Base-by-base conservation (phyloP, 2,113 vertebrate genomes). In the Orycteropus afer region DNA sequence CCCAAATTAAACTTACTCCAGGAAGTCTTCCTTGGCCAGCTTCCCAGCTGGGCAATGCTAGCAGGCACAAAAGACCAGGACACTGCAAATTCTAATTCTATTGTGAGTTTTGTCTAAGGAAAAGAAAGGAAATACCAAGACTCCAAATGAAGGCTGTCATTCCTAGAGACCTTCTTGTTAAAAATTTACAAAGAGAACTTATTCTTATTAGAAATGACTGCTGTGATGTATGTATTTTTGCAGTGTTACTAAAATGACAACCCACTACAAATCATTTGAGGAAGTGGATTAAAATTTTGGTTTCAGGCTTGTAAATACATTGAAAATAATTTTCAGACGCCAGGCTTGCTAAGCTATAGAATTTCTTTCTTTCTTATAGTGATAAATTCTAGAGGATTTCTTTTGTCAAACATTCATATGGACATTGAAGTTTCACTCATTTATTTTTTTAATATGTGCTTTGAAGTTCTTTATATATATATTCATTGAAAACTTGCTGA, bases 1-100 rank as follows among this genome's bases (percentile, higher is more conserved):
- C 67, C 55, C 87, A 94, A 92, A 0, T 95, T 90, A 92, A 96
- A 90, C 37, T 94, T 57, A 89, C 91, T 76, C 76, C 57, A 84
- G 71, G 74, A 92, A 94, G 59, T 86, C 94, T 91, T 85, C 40
- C 25, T 69, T 96, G 92, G 74, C 81, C 67, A 42, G 57, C 71
- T 90, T 87, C 57, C 90, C 74, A 93, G 51, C 6, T 32, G 27
- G 65, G 45, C 61, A 88, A 22, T 82, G 61, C 37, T 73, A 92
- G 17, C 40, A 83, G 86, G 7, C 29, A 74, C 42, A 92, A 82
- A 94, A 90, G 65, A 84, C 40, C 69, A 77, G 23, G 23, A 51
- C 53, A 53, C 53, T 69, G 57, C 34, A 90, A 80, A 89, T 32
- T 94, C 73, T 32, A 74, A 92, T 69, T 95, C 34, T 65, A n/a